Evolutionary conservation across 2,888 invertebrate genomes (phyloP).

Genomic region (Acronicta aceris): DNA sequence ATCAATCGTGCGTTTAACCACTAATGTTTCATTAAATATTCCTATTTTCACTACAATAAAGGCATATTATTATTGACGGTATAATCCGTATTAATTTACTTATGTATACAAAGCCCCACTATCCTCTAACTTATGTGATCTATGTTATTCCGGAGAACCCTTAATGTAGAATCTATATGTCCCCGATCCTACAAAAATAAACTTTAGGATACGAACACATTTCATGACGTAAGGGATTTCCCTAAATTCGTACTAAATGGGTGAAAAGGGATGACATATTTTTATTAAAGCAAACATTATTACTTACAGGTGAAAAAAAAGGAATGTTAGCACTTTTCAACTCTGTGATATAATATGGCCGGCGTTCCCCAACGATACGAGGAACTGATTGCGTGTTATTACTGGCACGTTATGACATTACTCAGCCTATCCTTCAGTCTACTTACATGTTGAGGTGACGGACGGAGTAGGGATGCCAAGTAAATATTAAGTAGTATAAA

Average conservation of each 20-base stretch:
- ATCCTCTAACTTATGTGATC: conserved; percentile 25
- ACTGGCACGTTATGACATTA: background rate
- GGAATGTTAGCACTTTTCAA: conserved; percentile 5
- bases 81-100: no score
- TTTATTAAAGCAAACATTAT: conserved; percentile 37
- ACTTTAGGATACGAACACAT: conserved; percentile 31
- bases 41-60: conserved; percentile 24
- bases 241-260: conserved; percentile 44
- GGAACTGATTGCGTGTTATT: background rate
- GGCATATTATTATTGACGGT: conserved; percentile 13
- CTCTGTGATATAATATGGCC: background rate
- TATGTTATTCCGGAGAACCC: conserved; percentile 31
- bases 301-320: conserved; percentile 21
- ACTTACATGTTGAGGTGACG: no score
- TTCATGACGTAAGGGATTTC: conserved; percentile 49
- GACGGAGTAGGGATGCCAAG: no score
- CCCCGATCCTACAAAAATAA: conserved; percentile 35
- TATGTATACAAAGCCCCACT: conserved; percentile 11
- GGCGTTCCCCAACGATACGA: background rate
- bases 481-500: no score
- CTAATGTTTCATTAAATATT: conserved; percentile 36
- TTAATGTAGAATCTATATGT: conserved; percentile 21
- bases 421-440: background rate
- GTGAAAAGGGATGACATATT: conserved; percentile 48
- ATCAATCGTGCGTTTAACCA: conserved; percentile 27